Evolutionary conservation across 2,888 invertebrate species (phyloP).

Genomic region (Melanostoma mellinum): DNA sequence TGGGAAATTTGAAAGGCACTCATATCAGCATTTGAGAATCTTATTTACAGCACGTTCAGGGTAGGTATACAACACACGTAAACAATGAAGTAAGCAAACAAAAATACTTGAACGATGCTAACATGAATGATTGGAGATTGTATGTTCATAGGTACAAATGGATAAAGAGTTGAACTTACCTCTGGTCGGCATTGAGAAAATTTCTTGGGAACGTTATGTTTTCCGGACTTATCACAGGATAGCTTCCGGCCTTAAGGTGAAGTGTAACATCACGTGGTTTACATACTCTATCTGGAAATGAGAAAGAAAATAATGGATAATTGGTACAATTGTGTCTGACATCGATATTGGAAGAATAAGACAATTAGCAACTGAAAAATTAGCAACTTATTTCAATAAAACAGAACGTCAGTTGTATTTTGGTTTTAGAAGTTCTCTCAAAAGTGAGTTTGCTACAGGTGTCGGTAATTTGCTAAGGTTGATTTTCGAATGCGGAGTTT

Average conservation of each 20-base stretch:
- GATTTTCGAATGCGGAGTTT: no score
- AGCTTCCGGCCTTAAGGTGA: constrained; percentile 90
- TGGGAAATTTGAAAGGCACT: constrained; percentile 27
- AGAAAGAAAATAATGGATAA: not conserved
- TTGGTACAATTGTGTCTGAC: not conserved
- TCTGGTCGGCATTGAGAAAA: constrained; percentile 83
- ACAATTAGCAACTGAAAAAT: no score
- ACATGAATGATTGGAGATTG: no score
- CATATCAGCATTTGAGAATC: constrained; percentile 22
- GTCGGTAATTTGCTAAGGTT: no score
- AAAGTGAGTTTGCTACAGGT: no score
- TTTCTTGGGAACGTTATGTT: constrained; percentile 89
- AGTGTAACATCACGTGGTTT: constrained; percentile 85
- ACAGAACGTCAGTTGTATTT: no score
- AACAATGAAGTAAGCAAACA: no score
- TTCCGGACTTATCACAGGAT: constrained; percentile 92
- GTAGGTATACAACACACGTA: not conserved
- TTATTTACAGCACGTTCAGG: constrained; percentile 9
- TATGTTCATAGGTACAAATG: not conserved
- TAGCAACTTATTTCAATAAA: no score
- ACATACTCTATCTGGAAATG: constrained; percentile 84
- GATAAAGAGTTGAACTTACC: constrained; percentile 75
- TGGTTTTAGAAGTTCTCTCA: no score
- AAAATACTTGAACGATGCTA: no score
- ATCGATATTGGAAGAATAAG: no score